phyloP scores from a whole-genome alignment of 2,797 vertebrate species.

The Mormyrus hasselquistii region DNA sequence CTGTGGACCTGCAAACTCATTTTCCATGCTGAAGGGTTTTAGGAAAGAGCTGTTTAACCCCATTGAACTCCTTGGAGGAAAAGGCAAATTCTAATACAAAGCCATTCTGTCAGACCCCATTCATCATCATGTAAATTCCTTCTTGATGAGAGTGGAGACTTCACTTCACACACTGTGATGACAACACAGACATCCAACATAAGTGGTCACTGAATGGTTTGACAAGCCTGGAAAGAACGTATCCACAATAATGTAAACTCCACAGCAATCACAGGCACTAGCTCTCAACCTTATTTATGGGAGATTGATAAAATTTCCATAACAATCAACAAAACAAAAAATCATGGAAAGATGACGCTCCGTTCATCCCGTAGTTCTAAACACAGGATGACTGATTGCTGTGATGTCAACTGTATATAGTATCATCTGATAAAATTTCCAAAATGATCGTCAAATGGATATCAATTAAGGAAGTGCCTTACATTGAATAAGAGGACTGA shows the following conservation, averaged over 20 bases:
- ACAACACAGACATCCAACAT: neutral
- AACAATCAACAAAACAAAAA: neutral
- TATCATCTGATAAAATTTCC: neutral
- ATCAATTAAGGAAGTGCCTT: neutral
- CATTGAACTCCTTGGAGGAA: neutral
- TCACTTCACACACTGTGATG: neutral
- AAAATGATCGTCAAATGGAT: conserved; percentile 15
- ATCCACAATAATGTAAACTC: neutral
- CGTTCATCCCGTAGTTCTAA: neutral
- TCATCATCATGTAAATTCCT: neutral
- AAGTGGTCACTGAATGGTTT: neutral
- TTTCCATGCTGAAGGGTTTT: neutral
- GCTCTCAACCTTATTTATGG: neutral
- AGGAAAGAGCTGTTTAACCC: neutral
- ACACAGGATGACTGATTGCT: neutral
- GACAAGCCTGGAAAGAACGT: neutral
- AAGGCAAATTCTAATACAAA: neutral
- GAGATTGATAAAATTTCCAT: neutral
- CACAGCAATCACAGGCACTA: neutral
- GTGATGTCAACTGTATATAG: neutral
- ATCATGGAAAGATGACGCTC: neutral
- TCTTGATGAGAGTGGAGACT: neutral
- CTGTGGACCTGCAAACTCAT: neutral
- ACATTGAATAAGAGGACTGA: neutral
- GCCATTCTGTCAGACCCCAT: neutral